Evolutionary conservation across 2,113 vertebrate species (phyloP).

Genomic region (Taurulus bubalis): DNA sequence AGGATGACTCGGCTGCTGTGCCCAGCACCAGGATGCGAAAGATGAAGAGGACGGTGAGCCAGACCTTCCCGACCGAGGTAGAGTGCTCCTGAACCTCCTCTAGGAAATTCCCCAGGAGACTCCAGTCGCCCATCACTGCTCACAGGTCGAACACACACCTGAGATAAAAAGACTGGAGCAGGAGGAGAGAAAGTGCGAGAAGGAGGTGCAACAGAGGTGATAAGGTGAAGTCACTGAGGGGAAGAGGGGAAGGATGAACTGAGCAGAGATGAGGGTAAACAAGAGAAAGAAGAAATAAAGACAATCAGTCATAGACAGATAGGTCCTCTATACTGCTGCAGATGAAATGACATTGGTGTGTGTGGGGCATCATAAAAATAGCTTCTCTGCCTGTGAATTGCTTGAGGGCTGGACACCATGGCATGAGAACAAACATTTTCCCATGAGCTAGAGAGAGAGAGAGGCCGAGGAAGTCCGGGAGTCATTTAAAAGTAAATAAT

Average conservation of each 20-base stretch:
- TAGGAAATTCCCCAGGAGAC: constrained; percentile 94
- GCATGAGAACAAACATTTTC: constrained; percentile 65
- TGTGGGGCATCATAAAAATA: constrained; percentile 70
- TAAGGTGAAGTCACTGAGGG: constrained; percentile 19
- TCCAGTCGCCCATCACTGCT: constrained; percentile 95
- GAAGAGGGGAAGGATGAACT: constrained; percentile 2
- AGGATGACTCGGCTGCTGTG: constrained; percentile 95
- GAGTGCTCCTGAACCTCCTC: constrained; percentile 98
- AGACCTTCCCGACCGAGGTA: constrained; percentile 96
- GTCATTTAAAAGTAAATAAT: constrained; percentile 56
- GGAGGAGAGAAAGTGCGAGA: background rate
- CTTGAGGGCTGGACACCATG: constrained; percentile 46
- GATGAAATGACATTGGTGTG: constrained; percentile 35
- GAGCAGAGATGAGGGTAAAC: background rate
- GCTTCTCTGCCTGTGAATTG: constrained; percentile 57
- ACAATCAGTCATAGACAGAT: constrained; percentile 38
- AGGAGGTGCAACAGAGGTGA: background rate
- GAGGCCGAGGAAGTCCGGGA: constrained; percentile 29
- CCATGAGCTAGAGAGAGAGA: constrained; percentile 38
- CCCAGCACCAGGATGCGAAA: constrained; percentile 98
- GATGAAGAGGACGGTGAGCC: constrained; percentile 96
- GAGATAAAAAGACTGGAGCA: constrained; percentile 17
- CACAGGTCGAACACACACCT: constrained; percentile 52
- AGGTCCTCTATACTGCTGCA: constrained; percentile 18
- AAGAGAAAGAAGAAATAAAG: constrained; percentile 30